A percentile compares a stretch with the other conserved stretches of the same genome.
These are phyloP conservation scores for Drosophila ercepeae DNA, from an alignment of 1,140 invertebrate genomes.

Conservation along the genomic window DNA sequence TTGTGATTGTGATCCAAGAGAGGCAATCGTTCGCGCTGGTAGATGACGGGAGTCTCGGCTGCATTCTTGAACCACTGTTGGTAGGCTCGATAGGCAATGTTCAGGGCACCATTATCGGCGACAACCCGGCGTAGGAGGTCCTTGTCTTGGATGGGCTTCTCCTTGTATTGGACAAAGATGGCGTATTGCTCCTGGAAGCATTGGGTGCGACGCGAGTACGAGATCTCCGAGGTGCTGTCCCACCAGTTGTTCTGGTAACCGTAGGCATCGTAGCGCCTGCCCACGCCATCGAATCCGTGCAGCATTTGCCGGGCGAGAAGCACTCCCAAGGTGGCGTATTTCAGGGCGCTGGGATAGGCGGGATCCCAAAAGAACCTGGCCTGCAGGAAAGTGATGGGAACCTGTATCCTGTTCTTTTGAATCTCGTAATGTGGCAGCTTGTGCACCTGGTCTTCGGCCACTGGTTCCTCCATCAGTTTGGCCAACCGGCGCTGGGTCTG, in stretches of 20 bases:
- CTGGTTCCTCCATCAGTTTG: slow-evolving; percentile 92
- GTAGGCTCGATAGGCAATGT: slow-evolving; percentile 95
- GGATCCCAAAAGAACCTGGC: slow-evolving; percentile 91
- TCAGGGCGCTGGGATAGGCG: slow-evolving; percentile 96
- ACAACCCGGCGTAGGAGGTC: slow-evolving; percentile 91
- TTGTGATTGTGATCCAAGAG: slow-evolving; percentile 91
- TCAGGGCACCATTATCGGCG: slow-evolving; percentile 96
- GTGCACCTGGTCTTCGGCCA: slow-evolving; percentile 88
- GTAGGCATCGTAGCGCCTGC: slow-evolving; percentile 93
- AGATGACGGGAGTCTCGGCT: slow-evolving; percentile 79
- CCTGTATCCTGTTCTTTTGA: slow-evolving; percentile 98
- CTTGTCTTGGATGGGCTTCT: slow-evolving; percentile 85
- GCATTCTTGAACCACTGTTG: slow-evolving; percentile 85
- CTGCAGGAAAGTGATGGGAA: slow-evolving; percentile 97
- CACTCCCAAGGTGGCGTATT: slow-evolving; percentile 97
- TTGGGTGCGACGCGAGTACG: slow-evolving; percentile 93
- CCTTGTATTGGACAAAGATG: slow-evolving; percentile 51
- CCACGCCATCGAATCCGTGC: slow-evolving; percentile 98
- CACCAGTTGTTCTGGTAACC: slow-evolving; percentile 99
- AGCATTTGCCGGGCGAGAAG: slow-evolving; percentile 97
- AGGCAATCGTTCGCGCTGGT: slow-evolving; percentile 88
- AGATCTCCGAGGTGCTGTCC: slow-evolving; percentile 95
- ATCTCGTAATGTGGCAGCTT: slow-evolving; percentile 90
- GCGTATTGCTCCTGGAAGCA: slow-evolving; percentile 96
- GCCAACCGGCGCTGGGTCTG: slow-evolving; percentile 91